Evolutionary conservation across 2,113 vertebrate species (phyloP), one percentile per base, ranked within the genome.

Genomic region (Atractosteus spatula): DNA sequence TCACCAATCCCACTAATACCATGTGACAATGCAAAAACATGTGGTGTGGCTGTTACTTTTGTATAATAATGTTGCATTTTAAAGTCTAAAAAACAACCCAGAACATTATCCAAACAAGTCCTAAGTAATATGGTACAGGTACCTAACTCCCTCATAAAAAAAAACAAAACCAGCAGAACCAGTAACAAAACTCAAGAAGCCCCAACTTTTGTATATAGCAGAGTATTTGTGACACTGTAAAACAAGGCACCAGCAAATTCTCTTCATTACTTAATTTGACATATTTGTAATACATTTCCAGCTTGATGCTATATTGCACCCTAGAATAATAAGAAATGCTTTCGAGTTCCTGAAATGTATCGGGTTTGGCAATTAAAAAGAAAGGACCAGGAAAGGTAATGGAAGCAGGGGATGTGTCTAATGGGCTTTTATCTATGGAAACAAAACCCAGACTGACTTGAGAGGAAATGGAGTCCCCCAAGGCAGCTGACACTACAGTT

Each of bases 401-500:
- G 74, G 47, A 64, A 74, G 76, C 54, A 10, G n/a, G 16, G 86
- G 80, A 91, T 86, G 87, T 85, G 88, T 88, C 87, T 93, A 93
- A 93, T 89, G 86, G 89, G 88, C 90, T 93, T 91, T 93, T 93
- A 93, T 93, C 91, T 87, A 82, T 87, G 88, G 89, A 91, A 91
- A 92, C 90, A 85, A 87, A 91, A 91, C 84, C 88, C 88, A 91
- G 86, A 84, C 84, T 83, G 82, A 79, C 82, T 84, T 78, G 79
- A 77, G 75, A 77, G 70, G 77, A 79, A 72, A 65, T 57, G 62
- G 55, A 66, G 76, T 66, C 70, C 77, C 82, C 78, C 41, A 55
- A 84, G 78, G 85, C 81, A 81, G 78, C 81, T 80, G 86, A 89
- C 84, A 85, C 83, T 80, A 74, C 76, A 67, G 79, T 84, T 81